Base-by-base conservation (phyloP, 1,140 invertebrate species). In the honey bee (Apis mellifera) region DNA sequence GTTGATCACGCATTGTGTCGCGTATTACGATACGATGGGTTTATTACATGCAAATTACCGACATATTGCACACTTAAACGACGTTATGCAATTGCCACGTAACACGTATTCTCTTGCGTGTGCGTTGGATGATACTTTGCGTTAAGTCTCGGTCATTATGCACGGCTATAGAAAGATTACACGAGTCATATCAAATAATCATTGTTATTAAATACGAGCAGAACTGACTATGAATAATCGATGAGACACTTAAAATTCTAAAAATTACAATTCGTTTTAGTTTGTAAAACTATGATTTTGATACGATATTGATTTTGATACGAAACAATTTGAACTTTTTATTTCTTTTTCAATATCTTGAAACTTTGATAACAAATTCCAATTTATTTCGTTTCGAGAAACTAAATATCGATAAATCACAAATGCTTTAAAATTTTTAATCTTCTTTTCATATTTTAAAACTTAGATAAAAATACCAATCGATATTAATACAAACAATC, bases 41-140 rank as follows among this genome's bases (percentile, higher is more conserved):
- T 74, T 81, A 81, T 81, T 81, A 75, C 71, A 75, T 81, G 71
- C 71, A 81, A 81, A 81, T 81, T 81, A 57, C 78, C 19, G 62
- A 65, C 78, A 75, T 81, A 81, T 81, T 75, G 71, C 71, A 48
- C 71, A 55, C 42, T 65, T 66, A 57, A 57, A 17, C 23, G 32
- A 2, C 17, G 13, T 75, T 71, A 21, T 12, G 42, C 54, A 81
- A 75, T 75, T 17, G 50, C 17, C 19, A 50, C 52, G n/a, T 23
- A 48, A 65, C 32, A 60, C 32, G n/a, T 73, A 50, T 62, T 69
- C n/a, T 13, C 17, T 42, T 19, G 48, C 17, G 19, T 23, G 13
- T 4, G 23, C 17, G 26, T 76, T 54, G 42, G 26, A 69, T 13
- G 69, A 54, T 64, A n/a, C 50, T 52, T 62, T 52, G 59, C 15